Conservation (phyloP, 2,888 invertebrate genomes). For the Drosophila atripex region DNA sequence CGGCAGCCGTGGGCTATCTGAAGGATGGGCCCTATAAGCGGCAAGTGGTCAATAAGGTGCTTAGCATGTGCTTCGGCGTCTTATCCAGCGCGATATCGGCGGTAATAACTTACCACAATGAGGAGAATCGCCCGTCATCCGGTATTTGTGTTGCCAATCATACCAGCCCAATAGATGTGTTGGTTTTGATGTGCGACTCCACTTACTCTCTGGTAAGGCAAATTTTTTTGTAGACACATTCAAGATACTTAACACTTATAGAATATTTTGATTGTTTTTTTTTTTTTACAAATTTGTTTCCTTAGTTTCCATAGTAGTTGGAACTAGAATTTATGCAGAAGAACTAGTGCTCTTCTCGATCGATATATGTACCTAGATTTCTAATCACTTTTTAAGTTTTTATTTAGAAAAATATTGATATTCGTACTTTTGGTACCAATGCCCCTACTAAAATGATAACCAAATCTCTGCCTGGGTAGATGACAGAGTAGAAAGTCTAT, state of each 20-base stretch:
- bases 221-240: conserved; percentile 12
- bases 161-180: conserved; percentile 98
- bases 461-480: conserved; percentile 2
- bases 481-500: neutral
- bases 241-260: conserved; percentile 15
- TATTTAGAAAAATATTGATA: no score
- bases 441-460: neutral
- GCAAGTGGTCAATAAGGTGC: conserved; percentile 90
- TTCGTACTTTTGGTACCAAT: neutral
- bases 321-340: neutral
- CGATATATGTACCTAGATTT: neutral
- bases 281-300: neutral
- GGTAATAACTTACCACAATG: conserved; percentile 93
- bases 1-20: conserved; percentile 92
- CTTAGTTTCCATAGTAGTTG: conserved; percentile 5
- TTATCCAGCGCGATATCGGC: conserved; percentile 96
- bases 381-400: neutral
- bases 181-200: conserved; percentile 98
- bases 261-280: conserved; percentile 3
- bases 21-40: conserved; percentile 91
- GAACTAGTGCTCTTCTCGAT: neutral
- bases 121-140: conserved; percentile 91
- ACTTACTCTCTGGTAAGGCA: conserved; percentile 96
- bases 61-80: conserved; percentile 96
- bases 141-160: conserved; percentile 99